phyloP scores from a whole-genome alignment of 2,888 invertebrate species.

The Sicus ferrugineus region DNA sequence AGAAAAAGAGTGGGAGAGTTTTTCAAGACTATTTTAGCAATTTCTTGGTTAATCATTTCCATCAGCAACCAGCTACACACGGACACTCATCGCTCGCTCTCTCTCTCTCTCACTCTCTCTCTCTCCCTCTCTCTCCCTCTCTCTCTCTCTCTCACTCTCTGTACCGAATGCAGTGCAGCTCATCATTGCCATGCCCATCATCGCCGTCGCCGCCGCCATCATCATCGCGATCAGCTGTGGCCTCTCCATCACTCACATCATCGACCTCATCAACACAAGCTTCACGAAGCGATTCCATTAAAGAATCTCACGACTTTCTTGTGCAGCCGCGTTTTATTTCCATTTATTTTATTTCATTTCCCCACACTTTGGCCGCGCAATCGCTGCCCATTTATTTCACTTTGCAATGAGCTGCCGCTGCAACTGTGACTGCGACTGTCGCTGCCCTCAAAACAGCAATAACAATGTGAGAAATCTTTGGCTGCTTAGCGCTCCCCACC shows the following conservation, averaged over 20 bases:
- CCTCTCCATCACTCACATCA: slow-evolving; percentile 47
- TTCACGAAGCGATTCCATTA: slow-evolving; percentile 51
- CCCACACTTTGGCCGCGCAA: slow-evolving; percentile 37
- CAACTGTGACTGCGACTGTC: neutral
- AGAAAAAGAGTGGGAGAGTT: too few relatives aligned
- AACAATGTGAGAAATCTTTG: slow-evolving; percentile 37
- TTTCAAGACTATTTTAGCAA: too few relatives aligned
- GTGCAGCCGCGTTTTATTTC: slow-evolving; percentile 31
- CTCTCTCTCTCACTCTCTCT: neutral
- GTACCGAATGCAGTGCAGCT: too few relatives aligned
- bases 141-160: too few relatives aligned
- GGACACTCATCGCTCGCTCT: neutral
- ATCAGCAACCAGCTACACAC: too few relatives aligned
- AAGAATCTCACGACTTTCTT: slow-evolving; percentile 50
- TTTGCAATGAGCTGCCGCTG: slow-evolving; percentile 40
- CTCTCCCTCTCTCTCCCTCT: neutral
- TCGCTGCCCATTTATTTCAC: slow-evolving; percentile 50
- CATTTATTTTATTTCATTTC: slow-evolving; percentile 23
- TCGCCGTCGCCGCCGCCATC: too few relatives aligned
- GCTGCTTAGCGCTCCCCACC: too few relatives aligned
- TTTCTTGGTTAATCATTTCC: too few relatives aligned
- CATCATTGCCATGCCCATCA: too few relatives aligned
- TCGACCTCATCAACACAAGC: slow-evolving; percentile 51
- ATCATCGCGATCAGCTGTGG: slow-evolving; percentile 35
- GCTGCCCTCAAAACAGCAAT: slow-evolving; percentile 24